Evolutionary conservation across 2,888 invertebrate genomes (phyloP).

Genomic region (Drosophila putrida): DNA sequence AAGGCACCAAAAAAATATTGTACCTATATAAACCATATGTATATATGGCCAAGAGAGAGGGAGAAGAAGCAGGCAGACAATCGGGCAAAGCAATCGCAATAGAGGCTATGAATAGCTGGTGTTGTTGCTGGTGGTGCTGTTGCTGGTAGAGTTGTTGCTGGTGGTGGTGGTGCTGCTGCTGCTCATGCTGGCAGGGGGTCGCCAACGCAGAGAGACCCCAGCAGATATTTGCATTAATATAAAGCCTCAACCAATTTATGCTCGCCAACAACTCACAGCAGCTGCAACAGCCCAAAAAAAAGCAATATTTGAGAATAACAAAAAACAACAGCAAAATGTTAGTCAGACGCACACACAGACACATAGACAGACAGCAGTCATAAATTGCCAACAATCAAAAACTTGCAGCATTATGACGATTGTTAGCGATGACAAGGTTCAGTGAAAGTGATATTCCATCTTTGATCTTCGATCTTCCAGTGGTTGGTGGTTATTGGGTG

Average conservation of each 20-base stretch:
- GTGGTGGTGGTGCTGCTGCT: neutral
- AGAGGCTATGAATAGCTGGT: constrained; percentile 23
- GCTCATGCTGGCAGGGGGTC: constrained; percentile 64
- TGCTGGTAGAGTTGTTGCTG: constrained; percentile 7
- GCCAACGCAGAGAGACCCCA: constrained; percentile 69
- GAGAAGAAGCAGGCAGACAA: constrained; percentile 44
- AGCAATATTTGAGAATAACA: constrained; percentile 29
- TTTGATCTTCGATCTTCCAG: constrained; percentile 3
- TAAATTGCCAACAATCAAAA: constrained; percentile 39
- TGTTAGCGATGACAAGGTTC: constrained; percentile 13
- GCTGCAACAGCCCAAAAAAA: constrained; percentile 39
- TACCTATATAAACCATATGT: constrained; percentile 10
- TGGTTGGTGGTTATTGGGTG: constrained; percentile 35
- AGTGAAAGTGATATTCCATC: constrained; percentile 55
- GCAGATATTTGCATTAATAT: constrained; percentile 82
- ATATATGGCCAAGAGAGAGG: constrained; percentile 5
- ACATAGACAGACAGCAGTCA: constrained; percentile 12
- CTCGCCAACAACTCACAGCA: constrained; percentile 63
- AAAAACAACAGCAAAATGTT: neutral
- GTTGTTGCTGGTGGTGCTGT: constrained; percentile 14
- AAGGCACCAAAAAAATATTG: constrained; percentile 51
- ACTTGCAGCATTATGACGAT: constrained; percentile 23
- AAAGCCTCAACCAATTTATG: constrained; percentile 78
- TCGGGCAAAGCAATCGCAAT: constrained; percentile 56
- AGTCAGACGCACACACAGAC: neutral